Conservation (phyloP, 1,140 invertebrate genomes). For the Lethrus apterus region DNA sequence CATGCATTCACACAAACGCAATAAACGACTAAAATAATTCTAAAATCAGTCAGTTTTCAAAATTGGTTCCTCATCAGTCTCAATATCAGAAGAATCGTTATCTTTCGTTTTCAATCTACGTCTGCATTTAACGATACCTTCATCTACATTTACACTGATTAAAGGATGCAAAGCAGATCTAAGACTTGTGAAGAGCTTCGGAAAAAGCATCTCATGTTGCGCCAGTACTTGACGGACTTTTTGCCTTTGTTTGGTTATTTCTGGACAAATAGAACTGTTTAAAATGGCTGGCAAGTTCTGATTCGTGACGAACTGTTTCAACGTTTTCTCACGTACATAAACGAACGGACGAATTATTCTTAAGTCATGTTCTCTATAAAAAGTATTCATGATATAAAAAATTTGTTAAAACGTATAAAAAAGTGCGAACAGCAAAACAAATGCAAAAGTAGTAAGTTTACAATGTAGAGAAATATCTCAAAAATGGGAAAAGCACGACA, state of each 20-base stretch:
- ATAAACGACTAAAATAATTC: not conserved
- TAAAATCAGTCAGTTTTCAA: constrained; percentile 23
- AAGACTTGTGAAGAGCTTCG: constrained; percentile 60
- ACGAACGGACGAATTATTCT: constrained; percentile 82
- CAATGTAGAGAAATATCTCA: too few species aligned
- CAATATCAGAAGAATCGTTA: constrained; percentile 23
- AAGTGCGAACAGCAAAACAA: too few species aligned
- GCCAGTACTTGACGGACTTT: constrained; percentile 63
- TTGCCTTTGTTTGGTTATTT: constrained; percentile 52
- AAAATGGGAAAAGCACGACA: too few species aligned
- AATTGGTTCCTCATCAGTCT: constrained; percentile 35
- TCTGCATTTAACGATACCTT: constrained; percentile 39
- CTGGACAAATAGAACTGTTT: constrained; percentile 45
- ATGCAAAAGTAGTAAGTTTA: too few species aligned
- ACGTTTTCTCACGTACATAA: constrained; percentile 71
- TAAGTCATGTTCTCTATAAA: constrained; percentile 65
- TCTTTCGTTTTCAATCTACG: constrained; percentile 23
- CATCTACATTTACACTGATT: constrained; percentile 50
- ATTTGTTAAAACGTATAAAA: too few species aligned
- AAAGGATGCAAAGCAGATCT: constrained; percentile 62
- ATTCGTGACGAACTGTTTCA: constrained; percentile 61
- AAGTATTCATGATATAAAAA: too few species aligned
- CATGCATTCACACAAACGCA: not conserved
- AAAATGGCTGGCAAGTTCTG: constrained; percentile 59
- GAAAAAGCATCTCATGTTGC: constrained; percentile 69